Base-by-base conservation (phyloP, 1,140 invertebrate species). In the Armadillidium nasatum region DNA sequence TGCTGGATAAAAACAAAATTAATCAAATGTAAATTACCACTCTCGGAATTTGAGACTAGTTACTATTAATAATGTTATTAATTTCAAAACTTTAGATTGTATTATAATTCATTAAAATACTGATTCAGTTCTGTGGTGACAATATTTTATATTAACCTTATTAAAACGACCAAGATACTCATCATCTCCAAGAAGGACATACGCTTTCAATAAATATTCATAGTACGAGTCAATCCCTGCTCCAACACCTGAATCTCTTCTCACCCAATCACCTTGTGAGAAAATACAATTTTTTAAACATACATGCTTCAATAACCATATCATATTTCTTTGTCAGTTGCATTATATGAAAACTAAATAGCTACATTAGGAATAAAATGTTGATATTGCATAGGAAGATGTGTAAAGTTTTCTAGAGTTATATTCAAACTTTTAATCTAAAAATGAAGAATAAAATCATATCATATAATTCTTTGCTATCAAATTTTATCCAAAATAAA, bases 201-300 rank as follows among this genome's bases (percentile, higher is more conserved):
- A 91, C 2, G 95, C 95, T 85, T 99, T 99, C 19, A 99, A 88
- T 80, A 95, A 94, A 85, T 99, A 99, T 85, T 99, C 97, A 85
- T 98, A 99, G 85, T 99, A 99, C 0, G 95, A 98, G 85, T 99
- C 97, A 80, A 98, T 98, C 10, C 97, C 97, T 60, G 97, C 97
- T n/a, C 97, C 97, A 21, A 99, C 95, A 4, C 96, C 96, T 44
- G 94, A 94, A 84, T 99, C 96, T 83, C 95, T 89, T 23, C 96
- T 87, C 7, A 98, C 90, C 96, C 96, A 99, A 85, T 98, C 95
- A 4, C 97, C 97, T 50, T 92, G 96, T n/a, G 84, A 69, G 19
- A 67, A 43, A 19, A 22, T 3, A 33, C 6, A 33, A 33, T 3
- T 3, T 33, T 33, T 33, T 33, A 33, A 33, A 33, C 6, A 33